phyloP scores from a whole-genome alignment of 53 echinoderm and acorn worm genomes.

The Antedon mediterranea region DNA sequence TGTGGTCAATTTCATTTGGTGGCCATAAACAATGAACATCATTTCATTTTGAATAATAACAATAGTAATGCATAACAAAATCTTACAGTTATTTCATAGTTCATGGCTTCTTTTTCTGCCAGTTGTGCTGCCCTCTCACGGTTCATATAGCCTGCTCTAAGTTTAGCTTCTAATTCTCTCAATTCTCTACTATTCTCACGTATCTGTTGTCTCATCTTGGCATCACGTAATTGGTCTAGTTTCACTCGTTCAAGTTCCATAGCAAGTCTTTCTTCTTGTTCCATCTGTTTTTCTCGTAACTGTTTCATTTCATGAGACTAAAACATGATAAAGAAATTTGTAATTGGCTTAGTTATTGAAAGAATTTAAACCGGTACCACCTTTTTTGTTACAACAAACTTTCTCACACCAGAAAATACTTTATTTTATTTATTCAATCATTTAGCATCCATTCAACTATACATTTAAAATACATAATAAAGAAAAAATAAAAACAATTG shows the following conservation, averaged over 20 bases:
- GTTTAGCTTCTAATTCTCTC: conserved; percentile 59
- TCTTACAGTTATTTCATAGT: conserved; percentile 78
- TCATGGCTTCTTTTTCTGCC: conserved; percentile 82
- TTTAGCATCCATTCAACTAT: too few relatives aligned
- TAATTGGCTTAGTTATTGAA: too few relatives aligned
- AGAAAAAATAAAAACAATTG: too few relatives aligned
- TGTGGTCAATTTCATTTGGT: too few relatives aligned
- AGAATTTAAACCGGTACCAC: too few relatives aligned
- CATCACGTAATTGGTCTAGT: conserved; percentile 43
- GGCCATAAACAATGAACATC: neutral
- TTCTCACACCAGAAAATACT: too few relatives aligned
- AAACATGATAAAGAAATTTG: too few relatives aligned
- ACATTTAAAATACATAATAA: too few relatives aligned
- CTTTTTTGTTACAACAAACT: too few relatives aligned
- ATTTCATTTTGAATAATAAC: too few relatives aligned
- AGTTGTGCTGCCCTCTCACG: conserved; percentile 85
- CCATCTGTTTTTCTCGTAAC: conserved; percentile 70
- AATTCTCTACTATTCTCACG: conserved; percentile 83
- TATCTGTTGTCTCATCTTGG: conserved; percentile 82
- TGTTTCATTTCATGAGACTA: conserved; percentile 37
- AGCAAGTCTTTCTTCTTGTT: conserved; percentile 82
- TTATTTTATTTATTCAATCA: too few relatives aligned
- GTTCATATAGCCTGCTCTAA: conserved; percentile 84
- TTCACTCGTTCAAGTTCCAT: conserved; percentile 55
- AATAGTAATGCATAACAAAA: neutral